These are phyloP conservation scores for Connochaetes taurinus DNA, from an alignment of 2,113 vertebrate genomes.

Conservation along the genomic window DNA sequence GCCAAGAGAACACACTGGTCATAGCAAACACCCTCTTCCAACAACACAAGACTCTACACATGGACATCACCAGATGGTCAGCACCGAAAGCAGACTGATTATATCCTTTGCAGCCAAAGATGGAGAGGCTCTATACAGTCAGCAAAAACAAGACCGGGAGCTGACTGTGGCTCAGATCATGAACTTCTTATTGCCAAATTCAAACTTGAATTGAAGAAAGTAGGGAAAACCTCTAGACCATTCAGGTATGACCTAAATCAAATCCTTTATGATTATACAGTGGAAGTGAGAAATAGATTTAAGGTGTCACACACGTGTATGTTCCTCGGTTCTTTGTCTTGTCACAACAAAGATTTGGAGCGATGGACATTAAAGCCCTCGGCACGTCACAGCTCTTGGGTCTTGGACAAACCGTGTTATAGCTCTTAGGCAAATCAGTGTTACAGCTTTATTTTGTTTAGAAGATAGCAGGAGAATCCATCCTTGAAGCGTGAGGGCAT, in stretches of 20 bases:
- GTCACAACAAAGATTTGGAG: too few relatives aligned
- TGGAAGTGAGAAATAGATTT: neutral
- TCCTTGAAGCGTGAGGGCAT: too few relatives aligned
- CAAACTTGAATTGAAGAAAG: neutral
- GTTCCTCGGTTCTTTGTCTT: too few relatives aligned
- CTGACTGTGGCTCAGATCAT: neutral
- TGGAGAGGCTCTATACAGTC: accelerated
- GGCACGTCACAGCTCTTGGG: too few relatives aligned
- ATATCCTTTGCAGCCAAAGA: neutral
- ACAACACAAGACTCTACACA: neutral
- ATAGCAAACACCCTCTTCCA: neutral
- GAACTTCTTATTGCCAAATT: neutral
- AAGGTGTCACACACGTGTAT: neutral
- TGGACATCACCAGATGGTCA: neutral
- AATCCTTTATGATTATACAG: neutral
- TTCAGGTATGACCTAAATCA: neutral
- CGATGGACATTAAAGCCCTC: accelerated
- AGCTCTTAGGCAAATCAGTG: too few relatives aligned
- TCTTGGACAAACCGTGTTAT: too few relatives aligned
- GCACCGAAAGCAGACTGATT: neutral
- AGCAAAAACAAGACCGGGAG: neutral
- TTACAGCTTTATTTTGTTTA: too few relatives aligned
- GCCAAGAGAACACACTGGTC: accelerated
- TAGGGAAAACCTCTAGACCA: neutral
- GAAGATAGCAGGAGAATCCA: too few relatives aligned